Evolutionary conservation across 2,797 vertebrate species (phyloP), one percentile per base, ranked within the genome.

Genomic region (Erpetoichthys calabaricus): DNA sequence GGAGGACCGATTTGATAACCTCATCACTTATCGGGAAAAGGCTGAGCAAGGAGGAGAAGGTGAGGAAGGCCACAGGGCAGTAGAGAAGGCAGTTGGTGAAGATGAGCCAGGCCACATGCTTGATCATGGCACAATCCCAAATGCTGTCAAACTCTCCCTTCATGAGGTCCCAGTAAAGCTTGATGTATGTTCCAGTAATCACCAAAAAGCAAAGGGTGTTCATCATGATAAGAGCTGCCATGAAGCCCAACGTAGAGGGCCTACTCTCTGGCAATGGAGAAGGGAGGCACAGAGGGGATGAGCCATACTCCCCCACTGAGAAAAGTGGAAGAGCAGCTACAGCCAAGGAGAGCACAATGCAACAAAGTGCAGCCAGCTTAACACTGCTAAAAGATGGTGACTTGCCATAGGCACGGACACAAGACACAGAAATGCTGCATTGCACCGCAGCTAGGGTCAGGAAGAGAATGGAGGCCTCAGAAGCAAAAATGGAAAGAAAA

Each of bases 31-130:
- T 77, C 1, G 89, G 83, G 57, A 94, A 84, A 66, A 96, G 89
- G 65, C 87, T 85, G 61, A 96, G 86, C 56, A 87, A 83, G 45
- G 90, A 94, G 66, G 90, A 92, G 67, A 97, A 89, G 56, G 89
- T 90, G 59, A 96, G 86, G 78, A 97, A 95, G 66, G 92, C 94
- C 65, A 97, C 91, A 0, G 94, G 94, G 51, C 93, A 89, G 68
- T 94, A 94, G 8, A 98, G 91, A 44, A 97, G 84, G 59, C 93
- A 91, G 41, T 97, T 92, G 51, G 87, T 88, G 64, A 98, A 91
- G 79, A 97, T 93, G 60, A 98, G 82, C 91, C 92, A 92, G 69
- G 92, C 91, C 54, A 97, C 87, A 1, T 97, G 94, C 75, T 93
- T 89, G 69, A 92, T 89, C 88, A 96, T 92, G 66, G 88, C 84